Evolutionary conservation across 2,888 invertebrate species (phyloP).

Genomic region (Aspidiotus destructor): DNA sequence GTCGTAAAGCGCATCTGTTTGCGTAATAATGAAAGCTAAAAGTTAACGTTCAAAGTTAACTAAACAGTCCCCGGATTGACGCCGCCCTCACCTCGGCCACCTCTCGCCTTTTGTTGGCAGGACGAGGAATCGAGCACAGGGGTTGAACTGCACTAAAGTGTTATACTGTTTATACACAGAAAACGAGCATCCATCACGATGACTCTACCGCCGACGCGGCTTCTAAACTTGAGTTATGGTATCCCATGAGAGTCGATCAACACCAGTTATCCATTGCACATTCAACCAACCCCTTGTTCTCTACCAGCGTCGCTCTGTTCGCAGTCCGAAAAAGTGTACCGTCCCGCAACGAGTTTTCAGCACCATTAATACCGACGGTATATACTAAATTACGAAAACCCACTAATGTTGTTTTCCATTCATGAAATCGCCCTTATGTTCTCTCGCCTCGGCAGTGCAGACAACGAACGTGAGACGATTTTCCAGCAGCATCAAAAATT

Average conservation of each 20-base stretch:
- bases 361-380: conserved; percentile 21
- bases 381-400: conserved; percentile 25
- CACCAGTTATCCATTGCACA: conserved; percentile 46
- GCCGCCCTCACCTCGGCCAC: neutral
- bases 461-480: no score
- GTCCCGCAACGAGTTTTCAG: no score
- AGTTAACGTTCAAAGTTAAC: conserved; percentile 32
- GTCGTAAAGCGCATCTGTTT: conserved; percentile 26
- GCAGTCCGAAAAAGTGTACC: conserved; percentile 5
- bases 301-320: neutral
- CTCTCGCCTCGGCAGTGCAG: no score
- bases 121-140: conserved; percentile 8
- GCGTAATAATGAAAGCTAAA: conserved; percentile 27
- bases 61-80: conserved; percentile 13
- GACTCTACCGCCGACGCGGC: conserved; percentile 15
- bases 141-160: conserved; percentile 20
- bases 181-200: conserved; percentile 25
- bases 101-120: neutral
- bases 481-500: no score
- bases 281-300: conserved; percentile 14
- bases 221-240: conserved; percentile 35
- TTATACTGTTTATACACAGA: conserved; percentile 3
- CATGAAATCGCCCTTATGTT: neutral
- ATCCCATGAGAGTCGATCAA: conserved; percentile 40
- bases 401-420: conserved; percentile 26